Conservation (phyloP, 2,113 vertebrate genomes). For the Notechis scutatus region DNA sequence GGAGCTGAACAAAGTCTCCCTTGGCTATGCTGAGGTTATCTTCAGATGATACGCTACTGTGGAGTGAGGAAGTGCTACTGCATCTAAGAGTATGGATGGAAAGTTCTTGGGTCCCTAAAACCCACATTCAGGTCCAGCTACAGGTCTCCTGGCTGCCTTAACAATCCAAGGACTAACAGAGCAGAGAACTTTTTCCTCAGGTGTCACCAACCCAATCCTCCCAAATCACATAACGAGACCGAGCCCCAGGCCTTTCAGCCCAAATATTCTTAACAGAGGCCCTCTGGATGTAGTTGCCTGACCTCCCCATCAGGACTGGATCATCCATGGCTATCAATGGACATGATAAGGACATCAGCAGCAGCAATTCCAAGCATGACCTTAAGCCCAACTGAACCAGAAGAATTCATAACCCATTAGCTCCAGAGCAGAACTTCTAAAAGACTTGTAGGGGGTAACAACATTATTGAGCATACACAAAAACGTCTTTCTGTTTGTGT, state of each 20-base stretch:
- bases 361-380: neutral
- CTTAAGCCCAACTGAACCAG: neutral
- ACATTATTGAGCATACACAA: neutral
- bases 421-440: neutral
- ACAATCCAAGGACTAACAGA: neutral
- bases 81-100: neutral
- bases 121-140: neutral
- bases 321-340: neutral
- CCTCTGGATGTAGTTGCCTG: neutral
- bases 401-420: neutral
- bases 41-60: neutral
- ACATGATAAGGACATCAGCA: neutral
- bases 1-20: neutral
- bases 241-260: neutral
- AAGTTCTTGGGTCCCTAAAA: neutral
- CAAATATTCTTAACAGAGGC: neutral
- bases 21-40: neutral
- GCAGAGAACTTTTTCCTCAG: neutral
- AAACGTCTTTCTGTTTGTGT: neutral
- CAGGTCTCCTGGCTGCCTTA: neutral
- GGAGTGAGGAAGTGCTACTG: neutral
- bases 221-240: neutral
- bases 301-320: neutral
- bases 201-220: neutral
- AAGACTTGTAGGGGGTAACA: neutral